phyloP scores from a whole-genome alignment of 2,113 vertebrate genomes.

The Pterocles burchelli region DNA sequence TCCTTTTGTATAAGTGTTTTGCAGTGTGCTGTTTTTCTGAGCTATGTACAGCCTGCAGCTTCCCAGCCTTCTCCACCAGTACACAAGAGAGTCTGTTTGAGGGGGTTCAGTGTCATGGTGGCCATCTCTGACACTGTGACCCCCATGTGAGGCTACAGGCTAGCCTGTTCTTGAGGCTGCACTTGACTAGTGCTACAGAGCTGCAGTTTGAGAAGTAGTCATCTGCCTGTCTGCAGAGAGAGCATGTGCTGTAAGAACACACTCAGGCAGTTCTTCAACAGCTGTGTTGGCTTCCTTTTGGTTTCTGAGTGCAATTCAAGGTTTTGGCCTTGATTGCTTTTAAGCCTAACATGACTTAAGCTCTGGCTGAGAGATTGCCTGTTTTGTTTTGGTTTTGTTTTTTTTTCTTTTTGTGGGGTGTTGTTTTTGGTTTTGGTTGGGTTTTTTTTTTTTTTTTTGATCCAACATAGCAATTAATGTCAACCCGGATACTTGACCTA shows the following conservation, averaged over 20 bases:
- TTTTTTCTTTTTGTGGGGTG: too few relatives aligned
- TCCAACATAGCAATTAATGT: constrained; percentile 51
- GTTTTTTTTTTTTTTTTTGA: neutral
- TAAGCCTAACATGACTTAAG: neutral
- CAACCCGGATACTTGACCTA: constrained; percentile 52
- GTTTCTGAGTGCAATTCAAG: constrained; percentile 22
- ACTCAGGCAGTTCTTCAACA: neutral
- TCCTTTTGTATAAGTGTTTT: neutral
- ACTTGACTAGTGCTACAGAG: accelerated
- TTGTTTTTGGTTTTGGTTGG: too few relatives aligned
- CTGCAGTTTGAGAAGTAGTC: neutral
- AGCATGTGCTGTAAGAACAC: neutral
- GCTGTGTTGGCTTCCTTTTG: neutral
- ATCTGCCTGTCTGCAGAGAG: neutral
- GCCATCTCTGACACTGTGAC: accelerated
- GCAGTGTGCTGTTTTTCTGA: neutral
- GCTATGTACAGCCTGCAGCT: neutral
- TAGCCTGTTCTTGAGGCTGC: accelerated
- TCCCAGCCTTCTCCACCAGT: neutral
- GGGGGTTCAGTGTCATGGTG: accelerated
- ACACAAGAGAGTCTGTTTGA: accelerated
- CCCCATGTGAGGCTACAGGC: accelerated
- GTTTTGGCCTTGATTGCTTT: constrained; percentile 2
- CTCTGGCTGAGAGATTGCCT: neutral
- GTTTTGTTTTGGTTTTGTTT: too few relatives aligned